Evolutionary conservation across 92 coral and sea anemone species (phyloP), one percentile per base, ranked within the genome.

Genomic region (Hydrozoanthus gracilis): DNA sequence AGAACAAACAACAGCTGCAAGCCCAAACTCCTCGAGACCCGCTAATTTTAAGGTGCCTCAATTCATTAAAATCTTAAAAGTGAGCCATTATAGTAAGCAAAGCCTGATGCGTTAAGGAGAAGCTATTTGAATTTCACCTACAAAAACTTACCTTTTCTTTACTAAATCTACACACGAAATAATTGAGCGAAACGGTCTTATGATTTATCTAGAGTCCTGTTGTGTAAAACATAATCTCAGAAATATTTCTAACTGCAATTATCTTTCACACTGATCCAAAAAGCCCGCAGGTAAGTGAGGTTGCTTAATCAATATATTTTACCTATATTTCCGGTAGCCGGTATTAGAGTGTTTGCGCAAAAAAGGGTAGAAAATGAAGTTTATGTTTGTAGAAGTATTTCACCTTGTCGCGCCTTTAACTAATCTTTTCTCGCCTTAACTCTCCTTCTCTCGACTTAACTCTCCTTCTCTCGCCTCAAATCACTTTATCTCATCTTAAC

Each of bases 1-100:
- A 27, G 35, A 27, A 27, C 35, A 2, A 27, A 27, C 35, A 2
- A 27, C 35, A 27, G 2, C 65, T 58, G 65, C 65, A 58, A 58
- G 65, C 14, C 65, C 65, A 58, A 58, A 58, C 65, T 58, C 65
- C 14, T 58, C 14, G 65, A 58, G 65, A 58, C 65, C 65, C 65
- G 65, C 65, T 58, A 58, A 6, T 58, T 58, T 58, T 58, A 58
- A 58, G 65, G 10, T 58, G 10, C 14, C 65, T 58, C 65, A 58
- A 2, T 58, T 58, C 65, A 58, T 58, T 58, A 58, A 58, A 0
- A 58, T 58, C 12, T 58, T 0, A 58, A 58, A 6, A 58, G 10
- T 58, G 65, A 58, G 65, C 65, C 65, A 58, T 58, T 58, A 61
- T 4, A 61, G 10, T 0, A 5, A 9, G 68, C 16, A 11, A 61